Base-by-base conservation (phyloP, 2,888 invertebrate genomes). In the Oligia fasciuncula region DNA sequence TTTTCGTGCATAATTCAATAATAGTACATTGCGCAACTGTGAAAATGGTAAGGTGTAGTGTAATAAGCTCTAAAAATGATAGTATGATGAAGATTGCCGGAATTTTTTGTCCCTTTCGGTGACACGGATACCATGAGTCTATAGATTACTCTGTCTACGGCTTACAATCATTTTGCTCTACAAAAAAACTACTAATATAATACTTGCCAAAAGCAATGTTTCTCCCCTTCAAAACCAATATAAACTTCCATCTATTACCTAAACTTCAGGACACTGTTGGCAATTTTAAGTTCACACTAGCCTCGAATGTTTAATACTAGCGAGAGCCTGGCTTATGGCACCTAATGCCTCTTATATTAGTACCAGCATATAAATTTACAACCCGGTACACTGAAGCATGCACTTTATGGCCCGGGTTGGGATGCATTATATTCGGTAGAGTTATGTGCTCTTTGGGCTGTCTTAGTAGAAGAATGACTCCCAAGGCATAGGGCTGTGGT, bases 371-470 rank as follows among this genome's bases (percentile, higher is more conserved):
- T 92, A 92, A 92, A 92, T 93, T 91, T 91, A 90, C 89, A 88
- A 84, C 88, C 85, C 84, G 87, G 90, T 90, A 83, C 70, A 75
- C 76, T 81, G 79, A 91, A 91, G 92, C 90, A 91, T 93, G 93
- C 92, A 93, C 90, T 93, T 93, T 93, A 93, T 92, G 90, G 85
- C 88, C 89, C 89, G 88, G 90, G 90, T 84, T 85, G 87, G 91
- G 92, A 91, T 93, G 93, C 92, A 92, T 93, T 93, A 92, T 92
- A 91, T 89, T 88, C 85, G 86, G 77, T n/a, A 79, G 90, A 94
- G 92, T 93, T 93, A 93, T 93, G 88, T 87, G 90, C 92, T 93
- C 92, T 89, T 91, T 90, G 94, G 92, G 92, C 92, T 85, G 88
- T 88, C 90, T 89, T 85, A 83, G 80, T 87, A 90, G 92, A 93